Percentiles rank a stretch among this genome's conserved stretches.
Evolutionary conservation across 2,113 vertebrate genomes (phyloP).

Genomic region (Cairina moschata): DNA sequence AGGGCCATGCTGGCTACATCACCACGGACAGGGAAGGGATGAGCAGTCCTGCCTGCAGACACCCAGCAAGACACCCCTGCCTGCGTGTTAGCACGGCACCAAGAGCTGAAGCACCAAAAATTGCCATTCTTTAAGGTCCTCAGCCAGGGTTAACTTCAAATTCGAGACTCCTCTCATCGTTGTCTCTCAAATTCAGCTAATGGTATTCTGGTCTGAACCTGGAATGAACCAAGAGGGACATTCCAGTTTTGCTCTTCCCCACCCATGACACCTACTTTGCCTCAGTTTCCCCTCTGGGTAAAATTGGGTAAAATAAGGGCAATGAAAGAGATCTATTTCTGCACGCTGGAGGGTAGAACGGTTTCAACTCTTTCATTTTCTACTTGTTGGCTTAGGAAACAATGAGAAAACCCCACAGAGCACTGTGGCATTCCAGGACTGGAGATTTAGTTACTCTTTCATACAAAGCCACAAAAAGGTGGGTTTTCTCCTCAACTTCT

Average conservation of each 20-base stretch:
- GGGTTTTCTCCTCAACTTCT: conserved; percentile 5
- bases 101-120: neutral
- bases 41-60: neutral
- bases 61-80: neutral
- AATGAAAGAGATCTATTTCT: neutral
- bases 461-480: neutral
- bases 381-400: neutral
- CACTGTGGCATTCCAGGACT: fast-evolving
- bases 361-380: neutral
- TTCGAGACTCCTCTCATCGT: fast-evolving
- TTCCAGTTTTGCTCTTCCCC: neutral
- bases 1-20: neutral
- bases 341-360: neutral
- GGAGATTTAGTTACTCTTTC: neutral
- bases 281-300: neutral
- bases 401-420: neutral
- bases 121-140: neutral
- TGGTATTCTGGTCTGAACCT: fast-evolving
- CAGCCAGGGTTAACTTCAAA: neutral
- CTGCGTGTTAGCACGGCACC: fast-evolving
- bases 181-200: neutral
- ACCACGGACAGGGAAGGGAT: neutral
- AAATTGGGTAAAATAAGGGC: fast-evolving
- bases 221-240: neutral
- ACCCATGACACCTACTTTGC: neutral